Evolutionary conservation across 2,113 vertebrate genomes (phyloP), one percentile per base, ranked within the genome.

Genomic region (Chamaea fasciata): DNA sequence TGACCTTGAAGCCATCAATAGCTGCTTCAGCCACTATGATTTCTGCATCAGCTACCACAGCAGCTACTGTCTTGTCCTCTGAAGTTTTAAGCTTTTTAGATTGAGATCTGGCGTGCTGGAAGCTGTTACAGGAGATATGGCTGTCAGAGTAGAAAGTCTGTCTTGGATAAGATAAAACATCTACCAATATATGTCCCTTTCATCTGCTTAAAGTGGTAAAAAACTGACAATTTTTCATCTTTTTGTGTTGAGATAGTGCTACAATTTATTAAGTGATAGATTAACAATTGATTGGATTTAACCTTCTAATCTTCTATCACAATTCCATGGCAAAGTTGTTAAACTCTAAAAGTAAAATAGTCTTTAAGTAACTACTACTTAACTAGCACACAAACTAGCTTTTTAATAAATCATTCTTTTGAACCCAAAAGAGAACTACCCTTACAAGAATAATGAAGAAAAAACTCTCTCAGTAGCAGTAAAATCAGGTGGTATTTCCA

Each of bases 61-160:
- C 94, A 87, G 97, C 96, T 15, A 97, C 86, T 94, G 98, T 97
- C 96, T 98, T 98, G 56, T 98, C 89, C 74, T 97, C 97, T 83
- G 97, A 97, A 92, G 98, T 98, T 97, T 98, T 98, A 96, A 98
- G 98, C 85, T 98, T 99, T 97, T 99, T 99, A 97, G 98, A 99
- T 96, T 97, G 98, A 97, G 98, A 98, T 92, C 98, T 98, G 75
- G 95, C 96, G 41, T 98, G 98, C 84, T 97, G 98, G 81, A 97
- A 97, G 96, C 98, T 99, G 95, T 94, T 96, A 97, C 4, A 94
- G 97, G 70, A 98, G 88, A 98, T 97, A 96, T 3, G 83, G 81
- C 90, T 94, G 96, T 98, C 95, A 98, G 91, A 94, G 56, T 47
- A 90, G 88, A 97, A 98, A 35, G 92, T 80, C 89, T 96, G 91